Evolutionary conservation across 2,797 vertebrate species (phyloP).

Genomic region (Urophycis tenuis): DNA sequence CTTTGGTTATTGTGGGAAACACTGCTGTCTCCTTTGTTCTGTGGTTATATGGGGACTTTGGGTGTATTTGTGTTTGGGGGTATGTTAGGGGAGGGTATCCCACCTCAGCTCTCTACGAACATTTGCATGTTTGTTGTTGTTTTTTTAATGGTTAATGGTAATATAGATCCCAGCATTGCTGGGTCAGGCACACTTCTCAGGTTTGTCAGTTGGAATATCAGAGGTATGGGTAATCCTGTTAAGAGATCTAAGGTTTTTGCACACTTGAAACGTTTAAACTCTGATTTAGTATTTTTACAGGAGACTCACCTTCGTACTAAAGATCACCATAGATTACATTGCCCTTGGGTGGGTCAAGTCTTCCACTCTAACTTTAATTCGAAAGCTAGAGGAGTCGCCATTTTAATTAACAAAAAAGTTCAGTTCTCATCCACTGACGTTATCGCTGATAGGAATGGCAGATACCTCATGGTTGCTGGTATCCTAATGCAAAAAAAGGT

Average conservation of each 20-base stretch:
- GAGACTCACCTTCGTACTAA: background rate
- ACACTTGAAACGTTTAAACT: background rate
- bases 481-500: too few relatives aligned
- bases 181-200: background rate
- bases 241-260: background rate
- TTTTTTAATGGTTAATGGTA: background rate
- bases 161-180: background rate
- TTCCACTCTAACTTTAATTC: background rate
- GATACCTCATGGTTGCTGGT: too few relatives aligned
- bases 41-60: conserved; percentile 15
- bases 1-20: conserved; percentile 8
- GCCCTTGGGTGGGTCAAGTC: background rate
- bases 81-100: conserved; percentile 12
- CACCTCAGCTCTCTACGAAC: background rate
- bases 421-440: too few relatives aligned
- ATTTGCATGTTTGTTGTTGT: background rate
- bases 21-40: conserved; percentile 15
- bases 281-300: background rate
- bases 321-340: background rate
- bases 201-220: background rate
- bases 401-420: background rate
- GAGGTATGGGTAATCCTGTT: background rate
- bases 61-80: conserved; percentile 5
- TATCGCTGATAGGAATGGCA: too few relatives aligned
- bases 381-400: background rate